Evolutionary conservation across 2,113 vertebrate species (phyloP), one percentile per base, ranked within the genome.

Genomic region (Protobothrops mucrosquamatus): DNA sequence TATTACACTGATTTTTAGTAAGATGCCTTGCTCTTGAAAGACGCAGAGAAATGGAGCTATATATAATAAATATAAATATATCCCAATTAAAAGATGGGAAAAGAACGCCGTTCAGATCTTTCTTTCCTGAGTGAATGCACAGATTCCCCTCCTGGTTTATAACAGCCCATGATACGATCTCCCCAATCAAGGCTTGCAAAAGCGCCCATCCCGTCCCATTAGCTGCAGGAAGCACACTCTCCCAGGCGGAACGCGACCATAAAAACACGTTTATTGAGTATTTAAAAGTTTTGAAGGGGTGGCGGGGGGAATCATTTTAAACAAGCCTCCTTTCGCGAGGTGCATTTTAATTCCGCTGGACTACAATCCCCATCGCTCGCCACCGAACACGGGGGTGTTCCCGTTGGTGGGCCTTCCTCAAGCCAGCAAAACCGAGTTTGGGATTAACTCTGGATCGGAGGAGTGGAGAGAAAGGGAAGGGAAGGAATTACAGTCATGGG

Each of bases 231-330:
- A 85, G 56, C 11, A 43, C 10, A 54, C 85, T 29, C 24, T 43
- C 3, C 74, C 34, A 81, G 18, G 91, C 91, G 1, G 91, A 93
- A 89, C 92, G 57, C 29, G 92, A 94, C 88, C 88, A 94, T 92
- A 92, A 87, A 87, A 94, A 94, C 89, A 86, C 56, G 52, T 93
- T 93, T 89, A 92, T 92, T 92, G 87, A 92, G 24, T 89, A 93
- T 93, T 95, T 94, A 94, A 94, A 95, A 95, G 94, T 95, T 95
- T 94, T 88, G 64, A 69, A 69, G 29, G 61, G 95, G 95, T 96
- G 92, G 95, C 95, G 93, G 96, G 90, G 48, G 48, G 46, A 3
- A 89, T 96, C 89, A 86, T 89, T 95, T 90, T 91, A 93, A 92
- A 90, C 81, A n/a, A 64, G 74, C 34, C 34, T 18, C n/a, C 54